phyloP scores from a whole-genome alignment of 1,140 invertebrate genomes.

The Drosophila pectinifera region DNA sequence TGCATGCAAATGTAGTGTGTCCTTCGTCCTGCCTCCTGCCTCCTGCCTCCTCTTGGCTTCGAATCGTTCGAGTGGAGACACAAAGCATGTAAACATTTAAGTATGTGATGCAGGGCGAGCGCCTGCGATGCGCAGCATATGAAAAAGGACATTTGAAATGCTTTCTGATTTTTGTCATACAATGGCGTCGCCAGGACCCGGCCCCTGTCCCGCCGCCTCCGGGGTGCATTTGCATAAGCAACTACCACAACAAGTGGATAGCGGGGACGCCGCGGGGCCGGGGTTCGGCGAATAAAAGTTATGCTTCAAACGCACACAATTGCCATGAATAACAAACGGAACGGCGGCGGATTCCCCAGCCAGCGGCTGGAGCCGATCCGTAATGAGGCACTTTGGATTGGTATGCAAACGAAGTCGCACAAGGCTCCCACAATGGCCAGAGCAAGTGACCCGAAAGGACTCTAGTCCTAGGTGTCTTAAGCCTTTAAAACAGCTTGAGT shows the following conservation, averaged over 20 bases:
- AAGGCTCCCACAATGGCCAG: constrained; percentile 24
- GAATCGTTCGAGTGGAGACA: constrained; percentile 44
- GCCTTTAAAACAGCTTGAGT: neutral
- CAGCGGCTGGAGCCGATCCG: constrained; percentile 27
- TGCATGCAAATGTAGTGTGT: constrained; percentile 72
- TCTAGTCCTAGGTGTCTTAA: constrained; percentile 4
- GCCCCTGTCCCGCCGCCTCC: neutral
- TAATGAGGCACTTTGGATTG: constrained; percentile 60
- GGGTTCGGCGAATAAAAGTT: constrained; percentile 64
- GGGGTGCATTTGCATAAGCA: constrained; percentile 56
- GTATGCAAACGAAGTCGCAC: constrained; percentile 64
- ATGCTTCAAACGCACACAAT: constrained; percentile 68
- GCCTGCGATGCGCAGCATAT: constrained; percentile 72
- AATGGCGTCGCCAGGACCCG: constrained; percentile 36
- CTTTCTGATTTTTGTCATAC: constrained; percentile 78
- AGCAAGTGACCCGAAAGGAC: constrained; percentile 11
- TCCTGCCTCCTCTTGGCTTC: no score
- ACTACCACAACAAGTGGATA: constrained; percentile 41
- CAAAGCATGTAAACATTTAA: constrained; percentile 77
- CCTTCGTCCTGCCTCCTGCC: constrained; percentile 16
- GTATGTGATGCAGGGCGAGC: constrained; percentile 61
- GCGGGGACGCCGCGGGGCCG: constrained; percentile 2
- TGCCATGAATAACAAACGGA: constrained; percentile 70
- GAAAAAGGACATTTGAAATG: constrained; percentile 74
- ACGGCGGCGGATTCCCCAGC: constrained; percentile 14